phyloP scores from a whole-genome alignment of 2,113 vertebrate species.

The Thalassarche chlororhynchos region DNA sequence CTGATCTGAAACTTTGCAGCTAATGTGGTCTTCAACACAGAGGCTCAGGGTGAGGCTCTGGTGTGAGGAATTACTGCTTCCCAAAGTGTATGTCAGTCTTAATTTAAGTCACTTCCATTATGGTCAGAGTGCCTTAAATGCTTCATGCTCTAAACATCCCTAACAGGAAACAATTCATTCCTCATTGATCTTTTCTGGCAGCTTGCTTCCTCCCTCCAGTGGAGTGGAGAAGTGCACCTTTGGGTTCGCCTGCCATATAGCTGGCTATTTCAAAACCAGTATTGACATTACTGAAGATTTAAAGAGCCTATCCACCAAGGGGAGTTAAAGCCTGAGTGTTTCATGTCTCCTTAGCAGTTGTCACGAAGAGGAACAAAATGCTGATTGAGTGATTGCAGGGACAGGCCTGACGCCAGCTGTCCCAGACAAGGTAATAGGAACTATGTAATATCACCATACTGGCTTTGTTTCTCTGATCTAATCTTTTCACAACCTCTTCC shows the following conservation, averaged over 20 bases:
- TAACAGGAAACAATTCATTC: constrained; percentile 43
- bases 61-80: neutral
- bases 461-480: neutral
- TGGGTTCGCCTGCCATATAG: neutral
- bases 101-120: constrained; percentile 2
- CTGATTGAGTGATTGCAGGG: neutral
- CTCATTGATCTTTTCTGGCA: constrained; percentile 40
- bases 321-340: neutral
- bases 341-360: neutral
- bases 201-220: neutral
- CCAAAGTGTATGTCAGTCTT: neutral
- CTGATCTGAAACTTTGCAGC: neutral
- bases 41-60: neutral
- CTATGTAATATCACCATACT: neutral
- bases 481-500: neutral
- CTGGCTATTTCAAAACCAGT: neutral
- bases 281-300: neutral
- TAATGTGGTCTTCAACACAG: neutral
- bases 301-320: neutral
- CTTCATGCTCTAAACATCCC: constrained; percentile 17
- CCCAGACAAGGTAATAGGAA: neutral
- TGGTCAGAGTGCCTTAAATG: neutral
- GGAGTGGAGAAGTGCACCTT: neutral
- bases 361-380: neutral
- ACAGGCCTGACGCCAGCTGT: neutral